These are phyloP conservation scores for Xestia ashworthii DNA, from an alignment of 2,888 invertebrate genomes.

Conservation along the genomic window DNA sequence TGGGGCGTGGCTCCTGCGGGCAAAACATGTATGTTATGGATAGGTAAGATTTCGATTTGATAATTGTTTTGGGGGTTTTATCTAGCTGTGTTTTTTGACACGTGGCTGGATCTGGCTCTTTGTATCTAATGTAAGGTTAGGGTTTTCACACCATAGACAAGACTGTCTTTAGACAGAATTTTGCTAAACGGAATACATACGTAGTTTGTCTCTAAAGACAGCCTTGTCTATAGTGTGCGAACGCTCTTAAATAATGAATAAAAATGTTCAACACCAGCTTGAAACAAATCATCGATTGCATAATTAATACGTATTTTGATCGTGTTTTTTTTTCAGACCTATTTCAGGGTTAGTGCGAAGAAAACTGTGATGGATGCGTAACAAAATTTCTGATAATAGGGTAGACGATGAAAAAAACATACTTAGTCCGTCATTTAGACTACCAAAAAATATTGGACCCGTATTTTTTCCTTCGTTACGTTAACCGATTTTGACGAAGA, in stretches of 20 bases:
- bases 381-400: too few relatives aligned
- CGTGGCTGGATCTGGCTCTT: not conserved
- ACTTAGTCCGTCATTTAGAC: too few relatives aligned
- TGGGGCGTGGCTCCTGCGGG: slow-evolving; percentile 61
- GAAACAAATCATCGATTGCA: not conserved
- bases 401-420: too few relatives aligned
- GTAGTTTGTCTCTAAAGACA: too few relatives aligned
- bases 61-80: slow-evolving; percentile 5
- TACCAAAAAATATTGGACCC: too few relatives aligned
- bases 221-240: too few relatives aligned
- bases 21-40: slow-evolving; percentile 40
- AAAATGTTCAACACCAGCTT: too few relatives aligned
- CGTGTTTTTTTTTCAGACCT: not conserved
- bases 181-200: too few relatives aligned
- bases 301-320: not conserved
- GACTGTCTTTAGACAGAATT: too few relatives aligned
- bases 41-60: slow-evolving; percentile 33
- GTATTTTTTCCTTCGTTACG: too few relatives aligned
- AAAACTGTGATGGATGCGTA: not conserved
- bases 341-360: not conserved
- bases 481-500: too few relatives aligned
- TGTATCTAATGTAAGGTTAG: not conserved
- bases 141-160: too few relatives aligned
- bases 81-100: not conserved
- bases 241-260: not conserved